phyloP scores from a whole-genome alignment of 2,797 vertebrate species.

The Siniperca undulata region DNA sequence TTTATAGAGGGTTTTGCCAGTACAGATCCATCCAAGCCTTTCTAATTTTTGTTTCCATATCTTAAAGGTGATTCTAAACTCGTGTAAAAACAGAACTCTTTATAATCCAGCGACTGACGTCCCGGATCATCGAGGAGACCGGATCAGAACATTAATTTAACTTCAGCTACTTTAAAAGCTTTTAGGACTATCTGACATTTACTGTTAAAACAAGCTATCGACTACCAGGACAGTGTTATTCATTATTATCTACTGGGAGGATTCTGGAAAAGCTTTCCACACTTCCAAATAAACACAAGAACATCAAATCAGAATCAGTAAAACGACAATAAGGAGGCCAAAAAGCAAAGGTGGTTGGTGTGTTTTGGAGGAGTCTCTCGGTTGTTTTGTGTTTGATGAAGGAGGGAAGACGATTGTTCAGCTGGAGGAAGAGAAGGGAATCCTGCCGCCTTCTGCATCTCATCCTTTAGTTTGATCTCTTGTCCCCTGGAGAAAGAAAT shows the following conservation, averaged over 20 bases:
- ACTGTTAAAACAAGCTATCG: conserved; percentile 57
- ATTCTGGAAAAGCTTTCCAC: conserved; percentile 30
- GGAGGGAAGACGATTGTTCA: conserved; percentile 62
- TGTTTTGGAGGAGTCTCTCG: conserved; percentile 62
- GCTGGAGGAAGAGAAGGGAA: conserved; percentile 44
- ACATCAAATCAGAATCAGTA: conserved; percentile 16
- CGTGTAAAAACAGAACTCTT: background rate
- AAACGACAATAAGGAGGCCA: conserved; percentile 27
- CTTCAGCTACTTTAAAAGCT: conserved; percentile 35
- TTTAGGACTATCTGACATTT: conserved; percentile 33
- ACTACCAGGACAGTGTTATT: conserved; percentile 43
- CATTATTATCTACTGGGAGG: conserved; percentile 34
- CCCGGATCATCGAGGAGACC: background rate
- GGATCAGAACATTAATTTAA: conserved; percentile 22
- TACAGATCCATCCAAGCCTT: conserved; percentile 18
- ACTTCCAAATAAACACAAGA: conserved; percentile 33
- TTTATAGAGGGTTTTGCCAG: conserved; percentile 37
- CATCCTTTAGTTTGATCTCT: conserved; percentile 84
- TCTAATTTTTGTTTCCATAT: conserved; percentile 23
- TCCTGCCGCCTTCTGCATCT: conserved; percentile 24
- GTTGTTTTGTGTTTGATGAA: conserved; percentile 58
- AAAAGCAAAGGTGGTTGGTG: conserved; percentile 5
- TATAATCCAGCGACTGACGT: background rate
- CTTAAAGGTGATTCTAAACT: conserved; percentile 31
- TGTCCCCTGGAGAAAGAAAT: conserved; percentile 84